Conservation (phyloP, 1,140 invertebrate species). For the Aradophagus sp. region DNA sequence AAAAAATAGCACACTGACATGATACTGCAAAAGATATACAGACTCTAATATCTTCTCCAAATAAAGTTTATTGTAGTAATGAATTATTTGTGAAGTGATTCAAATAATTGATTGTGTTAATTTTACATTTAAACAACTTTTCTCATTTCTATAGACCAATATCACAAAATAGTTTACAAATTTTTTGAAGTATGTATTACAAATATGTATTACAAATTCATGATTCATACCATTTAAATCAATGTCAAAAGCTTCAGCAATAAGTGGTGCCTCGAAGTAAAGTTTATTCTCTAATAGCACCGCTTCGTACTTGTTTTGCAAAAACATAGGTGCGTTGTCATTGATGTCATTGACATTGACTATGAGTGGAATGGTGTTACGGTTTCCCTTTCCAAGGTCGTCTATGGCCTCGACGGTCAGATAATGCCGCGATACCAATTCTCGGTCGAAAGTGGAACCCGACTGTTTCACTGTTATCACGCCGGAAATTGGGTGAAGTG, state of each 20-base stretch:
- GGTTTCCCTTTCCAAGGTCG: constrained; percentile 88
- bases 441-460: constrained; percentile 88
- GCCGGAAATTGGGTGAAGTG: constrained; percentile 87
- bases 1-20: too few species aligned
- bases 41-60: too few species aligned
- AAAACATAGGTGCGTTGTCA: constrained; percentile 88
- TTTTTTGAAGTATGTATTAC: too few species aligned
- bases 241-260: constrained; percentile 88
- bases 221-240: constrained; percentile 86
- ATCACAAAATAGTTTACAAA: too few species aligned
- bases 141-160: too few species aligned
- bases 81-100: too few species aligned
- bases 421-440: constrained; percentile 89
- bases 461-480: constrained; percentile 86
- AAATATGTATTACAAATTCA: background rate
- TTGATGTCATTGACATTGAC: constrained; percentile 92
- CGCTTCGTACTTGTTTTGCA: constrained; percentile 88
- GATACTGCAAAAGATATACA: too few species aligned
- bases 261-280: constrained; percentile 84
- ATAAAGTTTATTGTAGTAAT: too few species aligned
- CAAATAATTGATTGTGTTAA: too few species aligned
- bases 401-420: constrained; percentile 94
- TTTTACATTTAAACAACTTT: too few species aligned
- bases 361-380: constrained; percentile 90
- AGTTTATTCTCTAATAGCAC: constrained; percentile 86